phyloP scores from a whole-genome alignment of 2,888 invertebrate species.

The Crossocerus cetratus region DNA sequence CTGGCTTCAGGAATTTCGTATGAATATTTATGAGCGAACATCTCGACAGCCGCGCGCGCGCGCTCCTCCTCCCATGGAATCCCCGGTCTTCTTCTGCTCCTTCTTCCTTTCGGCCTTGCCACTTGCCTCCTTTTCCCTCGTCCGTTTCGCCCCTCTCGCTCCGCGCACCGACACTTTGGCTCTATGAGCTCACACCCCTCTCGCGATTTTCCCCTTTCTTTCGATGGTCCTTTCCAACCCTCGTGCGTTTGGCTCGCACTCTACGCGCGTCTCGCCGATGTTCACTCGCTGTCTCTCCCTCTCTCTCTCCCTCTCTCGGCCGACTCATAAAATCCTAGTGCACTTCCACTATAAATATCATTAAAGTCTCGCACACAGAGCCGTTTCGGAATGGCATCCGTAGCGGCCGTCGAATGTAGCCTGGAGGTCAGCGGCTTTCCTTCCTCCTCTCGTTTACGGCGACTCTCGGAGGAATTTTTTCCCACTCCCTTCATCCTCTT shows the following conservation, averaged over 20 bases:
- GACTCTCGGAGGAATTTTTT: background rate
- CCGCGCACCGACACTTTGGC: too few species aligned
- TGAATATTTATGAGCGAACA: slow-evolving; percentile 65
- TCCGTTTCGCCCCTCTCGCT: background rate
- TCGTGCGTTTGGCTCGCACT: too few species aligned
- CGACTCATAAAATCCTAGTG: slow-evolving; percentile 30
- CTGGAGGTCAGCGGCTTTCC: background rate
- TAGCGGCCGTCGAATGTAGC: background rate
- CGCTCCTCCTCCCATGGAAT: slow-evolving; percentile 33
- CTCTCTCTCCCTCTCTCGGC: background rate
- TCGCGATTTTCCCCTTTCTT: too few species aligned
- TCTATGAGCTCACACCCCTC: too few species aligned
- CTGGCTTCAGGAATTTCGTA: slow-evolving; percentile 62
- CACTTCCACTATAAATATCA: slow-evolving; percentile 20
- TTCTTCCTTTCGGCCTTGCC: background rate
- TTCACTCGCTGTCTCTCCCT: background rate
- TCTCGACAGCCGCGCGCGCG: slow-evolving; percentile 34
- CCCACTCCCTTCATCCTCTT: too few species aligned
- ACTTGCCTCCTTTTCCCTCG: background rate
- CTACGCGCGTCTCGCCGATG: too few species aligned
- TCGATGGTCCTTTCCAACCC: background rate
- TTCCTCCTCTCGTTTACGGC: background rate
- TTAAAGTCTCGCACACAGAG: slow-evolving; percentile 10
- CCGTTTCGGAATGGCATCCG: too few species aligned
- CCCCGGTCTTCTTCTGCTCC: slow-evolving; percentile 51